Percentiles rank a stretch among this genome's conserved stretches.
Conservation (phyloP, 2,113 vertebrate genomes). For the Coturnix japonica region DNA sequence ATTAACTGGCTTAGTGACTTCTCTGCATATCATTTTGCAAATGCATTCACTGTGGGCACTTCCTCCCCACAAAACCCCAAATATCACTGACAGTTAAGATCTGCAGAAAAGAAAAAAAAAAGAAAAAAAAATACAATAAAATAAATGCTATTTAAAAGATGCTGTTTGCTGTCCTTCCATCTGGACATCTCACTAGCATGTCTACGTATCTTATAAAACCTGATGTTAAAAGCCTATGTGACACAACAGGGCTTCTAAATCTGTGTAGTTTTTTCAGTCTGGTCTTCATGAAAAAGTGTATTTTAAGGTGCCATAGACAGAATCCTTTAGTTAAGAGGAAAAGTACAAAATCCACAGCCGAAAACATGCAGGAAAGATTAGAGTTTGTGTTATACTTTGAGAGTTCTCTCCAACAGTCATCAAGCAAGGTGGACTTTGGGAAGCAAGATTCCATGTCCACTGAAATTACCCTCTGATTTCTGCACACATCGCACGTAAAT, state of each 20-base stretch:
- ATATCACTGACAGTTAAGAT: neutral
- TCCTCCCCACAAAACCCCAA: neutral
- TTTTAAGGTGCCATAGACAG: neutral
- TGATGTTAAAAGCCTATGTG: neutral
- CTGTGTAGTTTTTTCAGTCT: neutral
- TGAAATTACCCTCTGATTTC: neutral
- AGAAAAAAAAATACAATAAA: neutral
- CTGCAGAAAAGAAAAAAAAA: neutral
- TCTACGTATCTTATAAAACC: constrained; percentile 14
- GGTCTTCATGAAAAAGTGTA: neutral
- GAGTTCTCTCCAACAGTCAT: neutral
- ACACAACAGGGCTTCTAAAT: neutral
- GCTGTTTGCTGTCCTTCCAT: neutral
- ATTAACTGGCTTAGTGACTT: neutral
- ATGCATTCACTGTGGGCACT: neutral
- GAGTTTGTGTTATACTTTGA: neutral
- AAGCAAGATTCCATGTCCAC: neutral
- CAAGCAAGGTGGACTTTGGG: neutral
- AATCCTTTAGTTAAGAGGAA: neutral
- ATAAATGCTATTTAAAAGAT: neutral
- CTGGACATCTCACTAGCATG: neutral
- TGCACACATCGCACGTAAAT: neutral
- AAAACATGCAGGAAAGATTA: neutral
- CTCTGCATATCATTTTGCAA: neutral
- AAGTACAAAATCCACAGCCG: neutral